phyloP scores from a whole-genome alignment of 2,113 vertebrate species.

The Phylloscopus trochiloides region DNA sequence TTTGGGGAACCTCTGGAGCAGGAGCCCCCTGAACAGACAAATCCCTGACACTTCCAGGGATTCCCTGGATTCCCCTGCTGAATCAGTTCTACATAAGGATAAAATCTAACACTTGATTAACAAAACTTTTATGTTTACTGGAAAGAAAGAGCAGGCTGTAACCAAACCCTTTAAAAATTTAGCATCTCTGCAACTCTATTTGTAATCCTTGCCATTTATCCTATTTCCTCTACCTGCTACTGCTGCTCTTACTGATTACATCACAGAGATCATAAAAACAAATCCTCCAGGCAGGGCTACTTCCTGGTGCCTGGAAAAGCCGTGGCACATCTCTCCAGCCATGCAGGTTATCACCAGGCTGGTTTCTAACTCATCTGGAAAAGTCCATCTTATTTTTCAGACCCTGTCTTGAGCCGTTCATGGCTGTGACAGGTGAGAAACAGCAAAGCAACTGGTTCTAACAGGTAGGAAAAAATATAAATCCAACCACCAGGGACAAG shows the following conservation, averaged over 20 bases:
- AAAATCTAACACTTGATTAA: not conserved
- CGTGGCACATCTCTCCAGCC: not conserved
- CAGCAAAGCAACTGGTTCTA: not conserved
- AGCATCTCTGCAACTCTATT: not conserved
- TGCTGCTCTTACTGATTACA: not conserved
- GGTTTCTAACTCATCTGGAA: not conserved
- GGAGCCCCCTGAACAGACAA: not conserved
- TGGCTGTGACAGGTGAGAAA: not conserved
- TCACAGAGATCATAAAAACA: not conserved
- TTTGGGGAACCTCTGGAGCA: not conserved
- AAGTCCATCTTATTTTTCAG: not conserved
- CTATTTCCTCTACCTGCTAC: not conserved
- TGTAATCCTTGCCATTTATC: not conserved
- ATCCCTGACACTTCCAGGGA: accelerated
- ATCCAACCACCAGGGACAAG: not conserved
- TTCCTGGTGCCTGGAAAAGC: not conserved
- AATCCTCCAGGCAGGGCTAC: not conserved
- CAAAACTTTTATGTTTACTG: not conserved
- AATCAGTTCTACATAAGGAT: not conserved
- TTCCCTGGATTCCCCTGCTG: not conserved
- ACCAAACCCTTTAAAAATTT: not conserved
- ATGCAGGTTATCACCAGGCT: not conserved
- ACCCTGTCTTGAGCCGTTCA: accelerated
- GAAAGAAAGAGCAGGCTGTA: not conserved
- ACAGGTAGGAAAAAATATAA: not conserved